A percentile compares a stretch with the other conserved stretches of the same genome.
phyloP scores from a whole-genome alignment of 2,113 vertebrate genomes.

The Antechinus stuartii region DNA sequence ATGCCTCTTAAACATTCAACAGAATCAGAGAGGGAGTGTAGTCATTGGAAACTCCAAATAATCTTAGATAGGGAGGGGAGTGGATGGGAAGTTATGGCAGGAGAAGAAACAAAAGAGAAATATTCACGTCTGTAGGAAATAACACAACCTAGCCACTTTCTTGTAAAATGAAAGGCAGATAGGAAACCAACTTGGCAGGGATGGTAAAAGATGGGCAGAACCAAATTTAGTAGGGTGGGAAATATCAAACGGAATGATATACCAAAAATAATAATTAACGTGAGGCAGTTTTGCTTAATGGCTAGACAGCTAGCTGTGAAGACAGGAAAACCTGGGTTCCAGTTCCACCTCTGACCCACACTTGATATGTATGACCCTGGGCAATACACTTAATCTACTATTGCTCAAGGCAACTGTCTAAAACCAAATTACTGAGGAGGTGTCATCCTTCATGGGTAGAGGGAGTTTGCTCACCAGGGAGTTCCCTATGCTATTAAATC shows the following conservation, averaged over 20 bases:
- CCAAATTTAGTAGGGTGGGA: neutral
- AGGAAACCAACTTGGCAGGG: neutral
- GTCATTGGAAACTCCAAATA: neutral
- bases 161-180: neutral
- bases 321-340: neutral
- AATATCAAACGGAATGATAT: neutral
- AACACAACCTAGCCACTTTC: neutral
- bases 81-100: neutral
- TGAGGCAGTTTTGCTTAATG: neutral
- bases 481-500: neutral
- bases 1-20: neutral
- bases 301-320: neutral
- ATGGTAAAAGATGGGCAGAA: neutral
- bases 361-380: neutral
- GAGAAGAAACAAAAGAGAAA: neutral
- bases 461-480: neutral
- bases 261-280: neutral
- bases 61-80: neutral
- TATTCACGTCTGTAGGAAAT: neutral
- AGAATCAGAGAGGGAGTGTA: neutral
- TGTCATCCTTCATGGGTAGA: neutral
- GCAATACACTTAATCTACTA: neutral
- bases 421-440: neutral
- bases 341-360: neutral
- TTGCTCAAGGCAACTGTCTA: neutral